Conservation (phyloP, 2,888 invertebrate species). For the Cenopis cana region DNA sequence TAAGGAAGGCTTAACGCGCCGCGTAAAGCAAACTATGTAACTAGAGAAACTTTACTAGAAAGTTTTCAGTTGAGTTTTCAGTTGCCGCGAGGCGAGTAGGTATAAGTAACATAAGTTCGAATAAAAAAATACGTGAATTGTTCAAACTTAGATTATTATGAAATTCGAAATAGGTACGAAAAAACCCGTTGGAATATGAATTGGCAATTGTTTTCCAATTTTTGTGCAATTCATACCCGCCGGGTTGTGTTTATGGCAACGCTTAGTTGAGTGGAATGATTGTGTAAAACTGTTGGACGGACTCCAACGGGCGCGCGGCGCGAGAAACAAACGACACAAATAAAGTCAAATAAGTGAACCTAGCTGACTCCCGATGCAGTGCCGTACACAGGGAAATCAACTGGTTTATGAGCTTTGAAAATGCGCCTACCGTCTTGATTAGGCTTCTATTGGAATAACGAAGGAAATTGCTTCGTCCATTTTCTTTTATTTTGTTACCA, state of each 20-base stretch:
- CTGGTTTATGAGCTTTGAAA: constrained; percentile 54
- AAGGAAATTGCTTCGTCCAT: background rate
- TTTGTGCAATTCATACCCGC: constrained; percentile 82
- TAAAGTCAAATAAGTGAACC: constrained; percentile 81
- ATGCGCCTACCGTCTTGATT: constrained; percentile 22
- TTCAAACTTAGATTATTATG: constrained; percentile 48
- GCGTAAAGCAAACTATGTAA: constrained; percentile 5
- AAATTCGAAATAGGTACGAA: constrained; percentile 59
- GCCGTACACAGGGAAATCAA: constrained; percentile 44
- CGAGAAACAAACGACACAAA: constrained; percentile 79
- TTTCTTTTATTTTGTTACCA: too few relatives aligned
- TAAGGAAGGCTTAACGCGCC: constrained; percentile 3
- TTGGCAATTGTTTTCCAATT: constrained; percentile 81
- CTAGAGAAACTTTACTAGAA: background rate
- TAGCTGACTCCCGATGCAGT: constrained; percentile 56
- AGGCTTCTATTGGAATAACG: background rate
- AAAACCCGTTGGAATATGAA: constrained; percentile 68
- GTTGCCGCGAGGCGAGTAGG: background rate
- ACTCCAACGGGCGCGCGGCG: constrained; percentile 73
- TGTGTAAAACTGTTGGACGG: constrained; percentile 83
- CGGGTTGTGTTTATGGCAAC: constrained; percentile 82
- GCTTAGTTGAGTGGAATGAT: constrained; percentile 85
- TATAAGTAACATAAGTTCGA: background rate
- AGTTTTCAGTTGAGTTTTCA: background rate
- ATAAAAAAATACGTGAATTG: background rate